Conservation (phyloP, 2,888 invertebrate genomes). For the Halictus ligatus region DNA sequence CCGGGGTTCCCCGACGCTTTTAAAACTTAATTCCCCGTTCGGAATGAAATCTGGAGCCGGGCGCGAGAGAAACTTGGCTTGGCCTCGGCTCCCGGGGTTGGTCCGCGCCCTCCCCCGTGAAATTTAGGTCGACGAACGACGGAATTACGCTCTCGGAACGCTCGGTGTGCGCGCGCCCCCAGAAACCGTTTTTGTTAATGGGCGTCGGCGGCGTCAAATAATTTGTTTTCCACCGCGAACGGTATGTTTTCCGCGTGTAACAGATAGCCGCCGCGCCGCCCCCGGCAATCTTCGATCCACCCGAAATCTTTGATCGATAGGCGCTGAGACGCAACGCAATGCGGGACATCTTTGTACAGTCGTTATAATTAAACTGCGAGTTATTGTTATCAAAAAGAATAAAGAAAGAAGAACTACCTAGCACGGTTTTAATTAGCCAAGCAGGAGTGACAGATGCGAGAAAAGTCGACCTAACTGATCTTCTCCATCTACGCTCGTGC, state of each 20-base stretch:
- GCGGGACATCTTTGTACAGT: too few species aligned
- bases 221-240: conserved; percentile 14
- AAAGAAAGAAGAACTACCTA: too few species aligned
- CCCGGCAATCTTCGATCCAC: neutral
- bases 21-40: conserved; percentile 52
- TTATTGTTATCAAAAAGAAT: too few species aligned
- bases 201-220: conserved; percentile 4
- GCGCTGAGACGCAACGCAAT: too few species aligned
- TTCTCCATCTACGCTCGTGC: too few species aligned
- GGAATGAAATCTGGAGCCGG: conserved; percentile 42
- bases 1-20: conserved; percentile 34
- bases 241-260: neutral
- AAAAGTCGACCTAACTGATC: too few species aligned
- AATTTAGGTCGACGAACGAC: conserved; percentile 43
- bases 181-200: conserved; percentile 15
- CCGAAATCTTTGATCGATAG: conserved; percentile 3
- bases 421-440: too few species aligned
- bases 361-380: too few species aligned
- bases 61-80: neutral
- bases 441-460: too few species aligned
- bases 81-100: neutral
- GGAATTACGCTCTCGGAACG: neutral
- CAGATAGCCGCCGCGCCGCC: neutral
- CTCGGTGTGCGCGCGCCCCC: neutral
- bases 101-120: conserved; percentile 10